A percentile compares a stretch with the other conserved stretches of the same genome.
Conservation (phyloP, 2,888 invertebrate genomes). For the Parthenolecanium corni region DNA sequence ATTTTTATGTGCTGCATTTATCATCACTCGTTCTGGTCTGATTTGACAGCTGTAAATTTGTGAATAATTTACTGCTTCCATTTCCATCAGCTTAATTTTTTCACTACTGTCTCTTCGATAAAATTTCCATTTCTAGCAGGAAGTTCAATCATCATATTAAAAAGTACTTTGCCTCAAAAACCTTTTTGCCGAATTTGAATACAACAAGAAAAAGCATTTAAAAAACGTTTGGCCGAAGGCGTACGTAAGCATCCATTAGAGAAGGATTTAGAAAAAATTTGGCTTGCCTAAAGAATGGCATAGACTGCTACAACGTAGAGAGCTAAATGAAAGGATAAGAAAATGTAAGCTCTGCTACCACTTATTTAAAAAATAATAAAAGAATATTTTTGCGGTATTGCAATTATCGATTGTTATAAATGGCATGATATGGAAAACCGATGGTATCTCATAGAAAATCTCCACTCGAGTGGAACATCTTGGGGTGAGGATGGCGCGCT, state of each 20-base stretch:
- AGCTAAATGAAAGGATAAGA: not conserved
- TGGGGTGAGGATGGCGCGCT: slow-evolving; percentile 27
- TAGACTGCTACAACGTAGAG: not conserved
- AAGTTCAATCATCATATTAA: too few relatives aligned
- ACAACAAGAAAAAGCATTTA: slow-evolving; percentile 20
- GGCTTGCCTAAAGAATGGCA: not conserved
- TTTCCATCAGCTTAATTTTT: too few relatives aligned
- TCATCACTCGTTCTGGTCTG: too few relatives aligned
- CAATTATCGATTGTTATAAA: slow-evolving; percentile 24
- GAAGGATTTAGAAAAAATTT: slow-evolving; percentile 8
- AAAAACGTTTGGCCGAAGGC: slow-evolving; percentile 26
- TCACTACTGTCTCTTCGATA: too few relatives aligned
- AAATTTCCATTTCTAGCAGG: too few relatives aligned
- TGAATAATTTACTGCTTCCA: too few relatives aligned
- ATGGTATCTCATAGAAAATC: slow-evolving; percentile 17
- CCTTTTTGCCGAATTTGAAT: too few relatives aligned
- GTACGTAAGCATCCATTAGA: slow-evolving; percentile 21
- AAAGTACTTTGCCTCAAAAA: too few relatives aligned
- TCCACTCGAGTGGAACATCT: slow-evolving; percentile 27
- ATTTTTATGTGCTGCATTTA: too few relatives aligned
- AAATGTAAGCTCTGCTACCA: slow-evolving; percentile 11
- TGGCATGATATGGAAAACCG: slow-evolving; percentile 16
- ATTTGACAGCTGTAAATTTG: too few relatives aligned
- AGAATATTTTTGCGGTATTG: slow-evolving; percentile 27
- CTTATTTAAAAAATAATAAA: slow-evolving; percentile 27